Conservation (phyloP, 2,797 vertebrate genomes). For the Eurystomus glaucurus region DNA sequence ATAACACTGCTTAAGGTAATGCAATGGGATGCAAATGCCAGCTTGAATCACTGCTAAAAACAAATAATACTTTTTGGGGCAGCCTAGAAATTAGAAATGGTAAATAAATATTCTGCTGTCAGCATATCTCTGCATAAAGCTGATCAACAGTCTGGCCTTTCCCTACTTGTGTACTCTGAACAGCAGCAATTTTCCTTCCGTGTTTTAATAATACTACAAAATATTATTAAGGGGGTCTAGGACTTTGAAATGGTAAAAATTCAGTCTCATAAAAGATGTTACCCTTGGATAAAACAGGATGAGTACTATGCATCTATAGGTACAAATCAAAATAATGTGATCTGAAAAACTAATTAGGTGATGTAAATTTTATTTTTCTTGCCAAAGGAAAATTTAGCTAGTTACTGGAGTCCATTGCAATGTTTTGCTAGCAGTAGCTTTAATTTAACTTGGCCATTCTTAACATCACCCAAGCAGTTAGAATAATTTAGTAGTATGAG, state of each 20-base stretch:
- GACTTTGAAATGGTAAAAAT: constrained; percentile 11
- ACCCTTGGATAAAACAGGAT: not conserved
- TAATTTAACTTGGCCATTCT: not conserved
- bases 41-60: constrained; percentile 37
- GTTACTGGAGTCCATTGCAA: not conserved
- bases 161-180: not conserved
- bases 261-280: not conserved
- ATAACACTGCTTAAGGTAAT: not conserved
- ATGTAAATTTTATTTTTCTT: not conserved
- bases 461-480: not conserved
- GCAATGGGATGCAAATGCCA: not conserved
- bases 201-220: not conserved
- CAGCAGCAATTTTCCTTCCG: constrained; percentile 5
- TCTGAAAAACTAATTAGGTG: not conserved
- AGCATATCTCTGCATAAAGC: not conserved
- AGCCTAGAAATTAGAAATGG: constrained; percentile 6
- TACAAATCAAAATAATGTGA: not conserved
- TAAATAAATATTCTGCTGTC: constrained; percentile 52
- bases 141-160: constrained; percentile 8
- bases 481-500: not conserved
- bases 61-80: constrained; percentile 7
- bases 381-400: not conserved
- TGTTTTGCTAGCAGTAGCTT: not conserved
- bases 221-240: not conserved
- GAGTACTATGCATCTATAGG: not conserved